A percentile compares a stretch with the other conserved stretches of the same genome.
These are phyloP conservation scores for Idaea straminata DNA, from an alignment of 2,888 invertebrate genomes.

Conservation along the genomic window DNA sequence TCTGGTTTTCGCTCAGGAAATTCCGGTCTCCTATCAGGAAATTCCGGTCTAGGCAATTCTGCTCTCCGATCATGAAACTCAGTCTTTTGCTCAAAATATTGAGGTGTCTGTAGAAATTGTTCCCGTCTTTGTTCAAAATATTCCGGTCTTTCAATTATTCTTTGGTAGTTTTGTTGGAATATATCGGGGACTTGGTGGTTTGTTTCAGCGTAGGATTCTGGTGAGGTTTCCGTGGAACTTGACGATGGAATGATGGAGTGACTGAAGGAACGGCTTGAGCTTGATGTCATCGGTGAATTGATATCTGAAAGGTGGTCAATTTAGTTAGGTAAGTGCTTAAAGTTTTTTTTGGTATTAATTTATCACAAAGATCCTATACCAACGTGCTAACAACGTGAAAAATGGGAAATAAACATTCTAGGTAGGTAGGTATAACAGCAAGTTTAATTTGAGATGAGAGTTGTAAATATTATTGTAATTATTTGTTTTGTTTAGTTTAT, in stretches of 20 bases:
- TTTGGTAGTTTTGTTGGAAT: conserved; percentile 14
- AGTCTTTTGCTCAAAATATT: neutral
- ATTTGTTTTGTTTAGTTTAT: no score
- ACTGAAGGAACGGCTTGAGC: conserved; percentile 19
- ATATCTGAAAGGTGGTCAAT: conserved; percentile 39
- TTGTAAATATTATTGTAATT: no score
- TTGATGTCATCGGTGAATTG: conserved; percentile 25
- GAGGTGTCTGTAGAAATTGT: neutral
- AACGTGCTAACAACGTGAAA: no score
- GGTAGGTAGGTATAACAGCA: no score
- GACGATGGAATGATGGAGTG: conserved; percentile 51
- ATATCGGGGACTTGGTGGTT: neutral
- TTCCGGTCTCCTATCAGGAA: neutral
- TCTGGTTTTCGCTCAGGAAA: neutral
- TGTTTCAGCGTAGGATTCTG: conserved; percentile 54
- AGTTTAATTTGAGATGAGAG: no score
- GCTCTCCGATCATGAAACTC: neutral
- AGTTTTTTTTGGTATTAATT: neutral
- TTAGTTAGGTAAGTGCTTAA: neutral
- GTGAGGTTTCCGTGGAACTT: conserved; percentile 65
- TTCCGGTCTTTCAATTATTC: neutral
- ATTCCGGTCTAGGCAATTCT: neutral
- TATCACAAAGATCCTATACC: neutral
- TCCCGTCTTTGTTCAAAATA: neutral
- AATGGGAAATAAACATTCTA: no score